phyloP scores from a whole-genome alignment of 2,888 invertebrate species.

The Hoplodrina ambigua region DNA sequence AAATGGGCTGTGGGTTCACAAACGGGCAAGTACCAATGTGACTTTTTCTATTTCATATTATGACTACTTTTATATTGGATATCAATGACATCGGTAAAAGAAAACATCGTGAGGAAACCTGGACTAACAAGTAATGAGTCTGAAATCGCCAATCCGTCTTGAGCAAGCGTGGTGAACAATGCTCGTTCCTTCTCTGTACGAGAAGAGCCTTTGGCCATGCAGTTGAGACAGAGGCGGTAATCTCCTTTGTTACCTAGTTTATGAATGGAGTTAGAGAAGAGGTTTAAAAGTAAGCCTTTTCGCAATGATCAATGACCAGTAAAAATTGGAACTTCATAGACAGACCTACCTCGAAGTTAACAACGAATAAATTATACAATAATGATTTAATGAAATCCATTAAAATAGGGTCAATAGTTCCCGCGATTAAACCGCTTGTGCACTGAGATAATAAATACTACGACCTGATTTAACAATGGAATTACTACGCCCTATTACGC shows the following conservation, averaged over 20 bases:
- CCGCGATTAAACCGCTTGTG: constrained; percentile 55
- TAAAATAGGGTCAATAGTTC: constrained; percentile 58
- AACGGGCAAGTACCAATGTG: too few species aligned
- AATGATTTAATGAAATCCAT: constrained; percentile 49
- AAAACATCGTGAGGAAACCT: too few species aligned
- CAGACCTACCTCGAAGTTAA: constrained; percentile 23
- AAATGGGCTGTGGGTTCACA: background rate
- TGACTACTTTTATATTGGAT: too few species aligned
- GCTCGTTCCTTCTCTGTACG: too few species aligned
- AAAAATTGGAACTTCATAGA: constrained; percentile 5
- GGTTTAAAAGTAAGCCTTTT: constrained; percentile 13
- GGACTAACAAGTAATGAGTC: too few species aligned
- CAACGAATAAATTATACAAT: constrained; percentile 32
- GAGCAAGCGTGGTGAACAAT: too few species aligned
- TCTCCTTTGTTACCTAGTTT: background rate
- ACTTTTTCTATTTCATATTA: too few species aligned
- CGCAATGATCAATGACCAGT: constrained; percentile 5
- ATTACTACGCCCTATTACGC: constrained; percentile 47
- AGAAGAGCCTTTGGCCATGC: too few species aligned
- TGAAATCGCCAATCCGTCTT: too few species aligned
- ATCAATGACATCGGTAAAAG: too few species aligned
- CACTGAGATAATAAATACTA: constrained; percentile 60
- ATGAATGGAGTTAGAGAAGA: background rate
- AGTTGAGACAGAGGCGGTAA: too few species aligned
- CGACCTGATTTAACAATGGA: constrained; percentile 59